A percentile compares a stretch with the other conserved stretches of the same genome.
phyloP scores from a whole-genome alignment of 1,140 invertebrate genomes.

The Neomicropteryx cornuta region DNA sequence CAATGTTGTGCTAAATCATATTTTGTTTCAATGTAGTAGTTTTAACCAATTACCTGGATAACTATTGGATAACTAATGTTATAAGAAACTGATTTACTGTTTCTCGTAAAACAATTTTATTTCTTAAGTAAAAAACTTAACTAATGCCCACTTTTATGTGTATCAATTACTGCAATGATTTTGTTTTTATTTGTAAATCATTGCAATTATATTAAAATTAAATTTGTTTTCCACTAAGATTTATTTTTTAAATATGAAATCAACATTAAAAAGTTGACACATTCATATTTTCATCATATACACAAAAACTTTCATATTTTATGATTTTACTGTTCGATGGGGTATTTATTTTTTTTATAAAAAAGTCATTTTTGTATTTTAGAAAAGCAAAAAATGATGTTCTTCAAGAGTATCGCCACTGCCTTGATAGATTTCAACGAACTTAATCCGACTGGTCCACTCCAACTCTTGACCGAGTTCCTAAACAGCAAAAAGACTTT shows the following conservation, averaged over 20 bases:
- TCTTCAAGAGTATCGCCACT: conserved; percentile 88
- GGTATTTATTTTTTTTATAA: neutral
- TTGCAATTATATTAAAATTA: conserved; percentile 1
- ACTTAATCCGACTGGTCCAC: conserved; percentile 85
- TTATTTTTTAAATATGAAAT: conserved; percentile 4
- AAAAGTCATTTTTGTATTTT: conserved; percentile 16
- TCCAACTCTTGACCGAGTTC: conserved; percentile 84
- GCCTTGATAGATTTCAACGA: conserved; percentile 95
- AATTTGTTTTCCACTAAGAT: conserved; percentile 5
- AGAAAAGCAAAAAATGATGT: conserved; percentile 60
- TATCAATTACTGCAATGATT: neutral
- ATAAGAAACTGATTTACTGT: too few relatives aligned
- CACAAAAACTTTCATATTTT: too few relatives aligned
- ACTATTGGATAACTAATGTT: too few relatives aligned
- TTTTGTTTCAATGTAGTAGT: too few relatives aligned
- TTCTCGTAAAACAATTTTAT: too few relatives aligned
- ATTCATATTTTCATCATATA: too few relatives aligned
- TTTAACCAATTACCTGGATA: too few relatives aligned
- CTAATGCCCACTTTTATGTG: neutral
- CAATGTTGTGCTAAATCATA: too few relatives aligned
- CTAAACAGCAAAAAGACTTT: conserved; percentile 83
- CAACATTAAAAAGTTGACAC: too few relatives aligned
- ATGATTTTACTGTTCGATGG: too few relatives aligned
- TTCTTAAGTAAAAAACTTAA: conserved; percentile 1
- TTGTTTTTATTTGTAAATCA: neutral